Evolutionary conservation across 2,797 vertebrate species (phyloP), one percentile per base, ranked within the genome.

Genomic region (Pantherophis alleghaniensis): DNA sequence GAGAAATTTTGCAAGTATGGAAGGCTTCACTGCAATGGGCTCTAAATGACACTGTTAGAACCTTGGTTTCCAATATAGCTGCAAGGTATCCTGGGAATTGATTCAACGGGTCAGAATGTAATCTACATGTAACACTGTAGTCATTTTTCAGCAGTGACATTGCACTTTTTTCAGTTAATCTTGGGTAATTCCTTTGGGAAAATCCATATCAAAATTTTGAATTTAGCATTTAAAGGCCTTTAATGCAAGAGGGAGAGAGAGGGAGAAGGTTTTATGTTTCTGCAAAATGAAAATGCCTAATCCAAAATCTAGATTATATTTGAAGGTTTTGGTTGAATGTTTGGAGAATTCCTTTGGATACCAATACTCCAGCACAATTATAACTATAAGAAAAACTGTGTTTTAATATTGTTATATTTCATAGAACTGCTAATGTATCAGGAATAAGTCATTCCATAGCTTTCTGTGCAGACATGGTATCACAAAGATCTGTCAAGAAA

Each of bases 221-320:
- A 97, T 98, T 98, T 97, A 97, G 96, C 59, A 88, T 97, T 98
- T 98, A 97, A 98, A 97, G 97, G 96, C 92, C 97, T 97, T 96
- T 98, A 98, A 98, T 98, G 32, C 32, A 37, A 37, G 32, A 37
- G 32, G 32, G 32, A 37, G 32, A 37, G 32, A 37, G 32, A 37
- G 32, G 32, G 32, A 37, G 32, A 37, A 37, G 32, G 32, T 37
- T 37, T 37, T 37, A 37, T 37, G 32, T 37, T 37, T 37, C 32
- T 37, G 32, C 32, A 37, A 37, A 37, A 37, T 37, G 32, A 37
- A 37, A 37, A 37, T 37, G 32, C 32, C 32, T 37, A 37, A 37
- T 37, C 32, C 32, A 37, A 37, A 37, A 37, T 37, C 32, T 37
- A 37, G 32, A 37, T 37, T 37, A 37, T 37, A 37, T 37, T 37